Evolutionary conservation across 2,888 invertebrate species (phyloP), one percentile per base, ranked within the genome.

Genomic region (Leptopilina syphax): DNA sequence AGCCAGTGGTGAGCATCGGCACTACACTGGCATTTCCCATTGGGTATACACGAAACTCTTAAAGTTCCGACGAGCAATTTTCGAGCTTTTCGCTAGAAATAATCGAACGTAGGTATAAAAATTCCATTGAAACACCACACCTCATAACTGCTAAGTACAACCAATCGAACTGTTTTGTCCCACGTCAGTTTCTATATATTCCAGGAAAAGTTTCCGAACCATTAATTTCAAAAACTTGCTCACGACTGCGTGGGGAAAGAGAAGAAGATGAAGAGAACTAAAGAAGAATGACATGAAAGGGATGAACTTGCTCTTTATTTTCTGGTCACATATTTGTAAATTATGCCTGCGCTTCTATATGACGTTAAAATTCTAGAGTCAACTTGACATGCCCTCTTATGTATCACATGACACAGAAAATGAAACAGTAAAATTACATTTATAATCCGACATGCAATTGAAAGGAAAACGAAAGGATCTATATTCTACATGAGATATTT

Each of bases 261-360:
- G 68, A 66, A 73, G 68, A 66, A 73, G 76, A 73, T 79, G 70
- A 79, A 76, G 79, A 77, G 73, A 73, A 73, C 57, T 2, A 73
- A 34, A 57, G 73, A 73, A 73, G 50, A 27, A 41, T 57, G 57
- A 57, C n/a, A n/a, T 27, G 54, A 73, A 73, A 54, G 73, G 65
- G 65, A 68, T 50, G 81, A 81, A 78, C 84, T 82, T 83, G 83
- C 86, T 34, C 34, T 89, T 87, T 89, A 88, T 89, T 90, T 90
- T 90, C 90, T 87, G 87, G 90, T 90, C 90, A 90, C 90, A 90
- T 90, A 90, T 90, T 89, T 89, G 90, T 88, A 89, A 90, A 90
- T 89, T 89, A 90, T 88, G 88, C 88, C 88, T 83, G 87, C 44
- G 44, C 44, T 50, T 10, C 9, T 9, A 7, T 9, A 7, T 47